Percentiles rank a stretch among this genome's conserved stretches.
These are phyloP conservation scores for Drosophila saltans DNA, from an alignment of 1,140 invertebrate genomes.

Conservation along the genomic window DNA sequence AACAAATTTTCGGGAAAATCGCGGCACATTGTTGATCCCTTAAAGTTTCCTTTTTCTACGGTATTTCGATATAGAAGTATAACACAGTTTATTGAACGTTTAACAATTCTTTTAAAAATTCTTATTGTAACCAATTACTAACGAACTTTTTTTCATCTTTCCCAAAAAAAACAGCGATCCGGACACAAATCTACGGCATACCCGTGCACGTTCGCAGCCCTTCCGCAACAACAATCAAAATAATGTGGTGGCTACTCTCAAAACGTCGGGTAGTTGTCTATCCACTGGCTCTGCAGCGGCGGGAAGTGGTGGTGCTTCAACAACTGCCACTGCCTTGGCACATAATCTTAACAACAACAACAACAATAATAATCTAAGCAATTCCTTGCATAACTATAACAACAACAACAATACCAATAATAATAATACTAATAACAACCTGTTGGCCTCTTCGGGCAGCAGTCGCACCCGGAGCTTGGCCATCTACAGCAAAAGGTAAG, in stretches of 20 bases:
- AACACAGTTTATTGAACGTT: no score
- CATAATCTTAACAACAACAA: conserved; percentile 46
- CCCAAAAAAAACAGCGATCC: conserved; percentile 38
- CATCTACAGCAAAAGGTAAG: conserved; percentile 82
- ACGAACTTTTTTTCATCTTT: not conserved
- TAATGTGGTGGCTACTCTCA: conserved; percentile 28
- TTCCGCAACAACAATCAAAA: conserved; percentile 70
- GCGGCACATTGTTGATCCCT: no score
- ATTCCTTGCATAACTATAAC: conserved; percentile 68
- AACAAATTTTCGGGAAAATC: no score
- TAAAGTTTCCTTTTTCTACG: no score
- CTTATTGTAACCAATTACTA: not conserved
- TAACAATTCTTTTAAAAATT: no score
- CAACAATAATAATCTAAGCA: conserved; percentile 62
- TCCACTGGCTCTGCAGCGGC: not conserved
- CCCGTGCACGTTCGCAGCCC: conserved; percentile 77
- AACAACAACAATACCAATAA: conserved; percentile 60
- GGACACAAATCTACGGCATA: conserved; percentile 67
- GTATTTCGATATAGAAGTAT: no score
- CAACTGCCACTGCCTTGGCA: conserved; percentile 35
- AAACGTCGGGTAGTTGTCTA: conserved; percentile 25
- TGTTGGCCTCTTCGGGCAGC: conserved; percentile 54
- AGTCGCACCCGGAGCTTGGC: conserved; percentile 78
- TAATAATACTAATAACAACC: conserved; percentile 61
- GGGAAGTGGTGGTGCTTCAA: conserved; percentile 8